Evolutionary conservation across 1,140 invertebrate species (phyloP).

Genomic region (Globodera ellingtonae): DNA sequence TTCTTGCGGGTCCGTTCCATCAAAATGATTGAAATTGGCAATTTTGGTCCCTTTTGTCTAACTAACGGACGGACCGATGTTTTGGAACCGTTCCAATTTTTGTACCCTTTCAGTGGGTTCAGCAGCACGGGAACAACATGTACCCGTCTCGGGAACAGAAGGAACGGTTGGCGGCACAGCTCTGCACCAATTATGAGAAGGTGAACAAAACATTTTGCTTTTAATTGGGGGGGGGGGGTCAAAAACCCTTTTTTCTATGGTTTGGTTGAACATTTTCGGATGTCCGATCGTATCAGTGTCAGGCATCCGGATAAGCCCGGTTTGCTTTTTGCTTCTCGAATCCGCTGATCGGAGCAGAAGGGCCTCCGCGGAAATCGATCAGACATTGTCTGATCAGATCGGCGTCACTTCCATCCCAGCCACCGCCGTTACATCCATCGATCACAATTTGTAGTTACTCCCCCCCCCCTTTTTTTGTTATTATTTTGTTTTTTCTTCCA

Average conservation of each 20-base stretch:
- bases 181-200: conserved; percentile 16
- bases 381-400: not conserved
- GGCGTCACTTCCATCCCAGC: not conserved
- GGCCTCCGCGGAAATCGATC: not conserved
- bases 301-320: too few species aligned
- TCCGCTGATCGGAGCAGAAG: too few species aligned
- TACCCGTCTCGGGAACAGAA: conserved; percentile 25
- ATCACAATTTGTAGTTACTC: too few species aligned
- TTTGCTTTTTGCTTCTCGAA: too few species aligned
- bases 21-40: not conserved
- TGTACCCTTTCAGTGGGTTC: conserved; percentile 11
- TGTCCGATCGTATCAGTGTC: not conserved
- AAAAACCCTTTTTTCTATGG: not conserved
- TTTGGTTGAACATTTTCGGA: not conserved
- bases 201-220: not conserved
- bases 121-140: conserved; percentile 19
- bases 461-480: not conserved
- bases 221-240: not conserved
- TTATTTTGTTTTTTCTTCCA: not conserved
- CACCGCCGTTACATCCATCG: too few species aligned
- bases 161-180: conserved; percentile 17
- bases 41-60: not conserved
- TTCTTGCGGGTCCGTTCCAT: not conserved
- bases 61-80: not conserved
- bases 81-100: not conserved